phyloP scores from a whole-genome alignment of 2,113 vertebrate genomes.

The Talpa occidentalis region DNA sequence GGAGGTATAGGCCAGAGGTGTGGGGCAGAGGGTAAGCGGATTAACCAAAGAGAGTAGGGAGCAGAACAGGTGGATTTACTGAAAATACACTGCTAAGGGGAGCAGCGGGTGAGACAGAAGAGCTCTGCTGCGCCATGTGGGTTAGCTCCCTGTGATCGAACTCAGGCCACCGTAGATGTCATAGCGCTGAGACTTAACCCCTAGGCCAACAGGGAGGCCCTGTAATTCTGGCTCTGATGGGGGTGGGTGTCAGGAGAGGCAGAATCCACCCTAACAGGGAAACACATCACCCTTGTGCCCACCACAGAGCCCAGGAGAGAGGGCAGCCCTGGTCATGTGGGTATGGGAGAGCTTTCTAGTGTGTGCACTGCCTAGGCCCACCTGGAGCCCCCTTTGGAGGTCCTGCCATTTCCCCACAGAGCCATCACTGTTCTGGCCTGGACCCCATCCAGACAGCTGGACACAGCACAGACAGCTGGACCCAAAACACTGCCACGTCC shows the following conservation, averaged over 20 bases:
- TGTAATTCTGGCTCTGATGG: not conserved
- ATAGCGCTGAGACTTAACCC: no score
- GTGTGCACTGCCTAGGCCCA: not conserved
- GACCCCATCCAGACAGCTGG: not conserved
- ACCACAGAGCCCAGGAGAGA: not conserved
- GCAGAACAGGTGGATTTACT: no score
- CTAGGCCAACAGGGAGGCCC: not conserved
- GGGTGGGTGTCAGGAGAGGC: not conserved
- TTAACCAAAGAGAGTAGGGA: no score
- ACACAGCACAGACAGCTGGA: not conserved
- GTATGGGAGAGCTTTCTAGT: not conserved
- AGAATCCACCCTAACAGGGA: not conserved
- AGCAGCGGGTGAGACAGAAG: no score
- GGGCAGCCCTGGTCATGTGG: not conserved
- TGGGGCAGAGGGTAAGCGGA: no score
- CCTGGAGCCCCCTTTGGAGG: not conserved
- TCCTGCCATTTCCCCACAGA: not conserved
- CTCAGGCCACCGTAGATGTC: no score
- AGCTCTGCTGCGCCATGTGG: no score
- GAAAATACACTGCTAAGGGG: no score
- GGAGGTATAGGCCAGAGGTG: no score
- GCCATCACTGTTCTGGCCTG: not conserved
- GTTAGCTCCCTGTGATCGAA: no score
- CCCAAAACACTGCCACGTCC: conserved; percentile 4
- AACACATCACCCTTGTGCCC: fast-evolving